A percentile compares a stretch with the other conserved stretches of the same genome.
phyloP scores from a whole-genome alignment of 2,888 invertebrate genomes.

The Apocheima hispidaria region DNA sequence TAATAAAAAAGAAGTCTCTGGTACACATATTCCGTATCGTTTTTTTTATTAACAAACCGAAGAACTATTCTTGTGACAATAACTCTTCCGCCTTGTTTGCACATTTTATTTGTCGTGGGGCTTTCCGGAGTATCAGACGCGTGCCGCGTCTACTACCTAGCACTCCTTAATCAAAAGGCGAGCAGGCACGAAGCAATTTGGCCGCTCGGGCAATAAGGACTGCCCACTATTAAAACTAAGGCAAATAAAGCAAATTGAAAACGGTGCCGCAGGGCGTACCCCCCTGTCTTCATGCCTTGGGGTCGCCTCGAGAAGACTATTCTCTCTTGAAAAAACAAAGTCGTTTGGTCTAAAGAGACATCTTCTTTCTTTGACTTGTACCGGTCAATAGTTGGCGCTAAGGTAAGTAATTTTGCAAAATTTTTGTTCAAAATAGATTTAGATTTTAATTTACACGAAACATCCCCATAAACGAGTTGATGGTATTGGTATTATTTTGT shows the following conservation, averaged over 20 bases:
- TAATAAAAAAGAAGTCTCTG: too few relatives aligned
- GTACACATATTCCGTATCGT: too few relatives aligned
- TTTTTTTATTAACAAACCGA: background rate
- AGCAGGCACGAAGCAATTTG: conserved; percentile 84
- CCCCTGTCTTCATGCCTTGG: conserved; percentile 28
- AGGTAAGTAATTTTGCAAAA: background rate
- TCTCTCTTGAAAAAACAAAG: conserved; percentile 70
- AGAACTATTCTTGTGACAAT: conserved; percentile 19
- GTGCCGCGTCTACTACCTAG: conserved; percentile 22
- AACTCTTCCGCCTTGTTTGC: conserved; percentile 41
- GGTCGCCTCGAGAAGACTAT: conserved; percentile 61
- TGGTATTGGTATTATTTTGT: too few relatives aligned
- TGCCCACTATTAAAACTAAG: conserved; percentile 84
- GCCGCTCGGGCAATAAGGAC: conserved; percentile 81
- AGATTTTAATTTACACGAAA: background rate
- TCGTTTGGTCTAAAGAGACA: conserved; percentile 58
- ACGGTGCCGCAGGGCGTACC: conserved; percentile 75
- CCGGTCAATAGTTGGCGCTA: background rate
- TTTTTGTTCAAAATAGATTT: background rate
- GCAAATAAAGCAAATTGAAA: conserved; percentile 86
- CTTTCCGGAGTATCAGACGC: conserved; percentile 66
- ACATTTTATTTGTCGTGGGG: conserved; percentile 54
- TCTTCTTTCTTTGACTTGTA: conserved; percentile 49
- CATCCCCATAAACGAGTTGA: too few relatives aligned
- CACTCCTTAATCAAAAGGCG: conserved; percentile 81